These are phyloP conservation scores for Vandiemenella viatica DNA, from an alignment of 2,888 invertebrate genomes.

Conservation along the genomic window DNA sequence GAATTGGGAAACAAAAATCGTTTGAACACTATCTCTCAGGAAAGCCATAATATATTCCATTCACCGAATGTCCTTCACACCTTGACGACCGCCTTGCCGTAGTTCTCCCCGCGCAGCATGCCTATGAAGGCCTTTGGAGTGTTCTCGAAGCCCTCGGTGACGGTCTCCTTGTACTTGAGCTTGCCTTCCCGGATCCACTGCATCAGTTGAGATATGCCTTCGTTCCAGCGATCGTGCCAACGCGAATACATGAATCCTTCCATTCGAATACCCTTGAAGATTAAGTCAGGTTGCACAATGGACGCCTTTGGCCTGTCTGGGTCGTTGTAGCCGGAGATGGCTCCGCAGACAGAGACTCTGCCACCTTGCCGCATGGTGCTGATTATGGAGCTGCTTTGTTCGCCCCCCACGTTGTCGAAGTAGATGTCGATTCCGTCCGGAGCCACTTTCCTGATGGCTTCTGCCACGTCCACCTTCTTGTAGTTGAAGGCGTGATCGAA, in stretches of 20 bases:
- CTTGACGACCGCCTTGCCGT: constrained; percentile 55
- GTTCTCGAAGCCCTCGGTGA: constrained; percentile 56
- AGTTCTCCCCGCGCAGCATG: constrained; percentile 46
- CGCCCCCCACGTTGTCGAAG: constrained; percentile 63
- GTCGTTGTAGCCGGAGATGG: constrained; percentile 46
- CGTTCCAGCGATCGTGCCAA: constrained; percentile 43
- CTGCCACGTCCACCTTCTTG: constrained; percentile 40
- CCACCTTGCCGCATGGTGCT: constrained; percentile 45
- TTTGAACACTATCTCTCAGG: too few relatives aligned
- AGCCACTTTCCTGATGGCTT: constrained; percentile 41
- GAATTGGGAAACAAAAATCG: too few relatives aligned
- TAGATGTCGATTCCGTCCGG: constrained; percentile 58
- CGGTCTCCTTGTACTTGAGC: constrained; percentile 49
- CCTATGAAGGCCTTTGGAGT: constrained; percentile 53
- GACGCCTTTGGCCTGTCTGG: constrained; percentile 26
- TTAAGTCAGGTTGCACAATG: constrained; percentile 37
- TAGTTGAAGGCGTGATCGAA: constrained; percentile 59
- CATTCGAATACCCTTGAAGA: constrained; percentile 41
- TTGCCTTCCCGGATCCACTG: constrained; percentile 50
- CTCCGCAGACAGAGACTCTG: constrained; percentile 48
- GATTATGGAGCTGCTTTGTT: constrained; percentile 40
- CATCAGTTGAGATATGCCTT: constrained; percentile 45
- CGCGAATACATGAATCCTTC: constrained; percentile 42
- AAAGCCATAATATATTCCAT: too few relatives aligned
- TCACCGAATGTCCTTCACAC: too few relatives aligned